A percentile compares a stretch with the other conserved stretches of the same genome.
Conservation (phyloP, 2,113 vertebrate species). For the Papio anubis region DNA sequence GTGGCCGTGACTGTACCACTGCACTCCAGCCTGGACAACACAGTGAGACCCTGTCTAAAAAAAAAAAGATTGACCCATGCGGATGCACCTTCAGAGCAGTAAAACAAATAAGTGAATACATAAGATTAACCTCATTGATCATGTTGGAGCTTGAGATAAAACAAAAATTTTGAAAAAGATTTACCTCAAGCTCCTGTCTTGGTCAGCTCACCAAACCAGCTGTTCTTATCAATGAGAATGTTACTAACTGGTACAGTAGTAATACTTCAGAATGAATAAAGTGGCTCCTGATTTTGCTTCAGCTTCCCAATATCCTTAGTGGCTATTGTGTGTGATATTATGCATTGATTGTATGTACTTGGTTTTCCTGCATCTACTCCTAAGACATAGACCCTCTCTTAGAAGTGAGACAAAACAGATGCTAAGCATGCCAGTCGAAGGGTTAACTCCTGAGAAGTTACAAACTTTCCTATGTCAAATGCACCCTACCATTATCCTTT, state of each 20-base stretch:
- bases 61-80: too few relatives aligned
- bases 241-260: neutral
- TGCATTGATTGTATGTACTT: neutral
- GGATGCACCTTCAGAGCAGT: too few relatives aligned
- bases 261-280: neutral
- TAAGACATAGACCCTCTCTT: neutral
- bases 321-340: neutral
- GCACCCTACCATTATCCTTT: neutral
- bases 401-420: neutral
- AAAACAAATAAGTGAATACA: too few relatives aligned
- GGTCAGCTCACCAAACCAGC: neutral
- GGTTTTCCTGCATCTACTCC: neutral
- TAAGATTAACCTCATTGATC: too few relatives aligned
- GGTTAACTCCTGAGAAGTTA: neutral
- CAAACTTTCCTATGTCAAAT: neutral
- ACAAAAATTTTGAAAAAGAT: neutral
- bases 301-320: neutral
- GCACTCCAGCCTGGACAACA: too few relatives aligned
- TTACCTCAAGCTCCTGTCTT: neutral
- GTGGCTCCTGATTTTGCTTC: conserved; percentile 18
- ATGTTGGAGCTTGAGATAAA: too few relatives aligned
- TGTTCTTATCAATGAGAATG: neutral
- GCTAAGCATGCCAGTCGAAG: neutral
- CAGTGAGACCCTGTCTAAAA: too few relatives aligned
- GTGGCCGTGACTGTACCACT: too few relatives aligned